These are phyloP conservation scores for Drosophila rhopaloa DNA, from an alignment of 1,140 invertebrate genomes.

Conservation along the genomic window DNA sequence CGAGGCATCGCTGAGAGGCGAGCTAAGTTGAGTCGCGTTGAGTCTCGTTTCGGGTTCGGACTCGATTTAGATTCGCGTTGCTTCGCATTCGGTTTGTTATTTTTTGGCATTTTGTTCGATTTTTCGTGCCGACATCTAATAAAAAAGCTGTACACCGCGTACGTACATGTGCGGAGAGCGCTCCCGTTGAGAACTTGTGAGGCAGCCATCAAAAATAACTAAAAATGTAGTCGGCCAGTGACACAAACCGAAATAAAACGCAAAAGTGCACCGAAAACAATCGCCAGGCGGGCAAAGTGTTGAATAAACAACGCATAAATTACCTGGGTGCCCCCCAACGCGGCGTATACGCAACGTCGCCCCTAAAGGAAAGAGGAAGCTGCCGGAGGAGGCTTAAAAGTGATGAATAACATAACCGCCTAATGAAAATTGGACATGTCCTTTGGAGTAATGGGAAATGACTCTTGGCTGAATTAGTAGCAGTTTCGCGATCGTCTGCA, in stretches of 20 bases:
- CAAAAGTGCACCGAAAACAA: constrained; percentile 56
- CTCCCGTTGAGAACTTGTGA: constrained; percentile 33
- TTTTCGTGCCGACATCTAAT: constrained; percentile 73
- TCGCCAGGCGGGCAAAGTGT: constrained; percentile 39
- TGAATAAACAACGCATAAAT: constrained; percentile 39
- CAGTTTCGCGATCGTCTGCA: constrained; percentile 59
- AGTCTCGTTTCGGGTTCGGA: constrained; percentile 67
- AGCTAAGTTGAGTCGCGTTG: constrained; percentile 44
- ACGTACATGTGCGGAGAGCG: constrained; percentile 38
- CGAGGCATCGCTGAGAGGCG: constrained; percentile 40
- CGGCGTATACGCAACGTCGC: constrained; percentile 61
- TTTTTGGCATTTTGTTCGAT: constrained; percentile 83
- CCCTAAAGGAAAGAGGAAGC: neutral
- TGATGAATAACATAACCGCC: constrained; percentile 45
- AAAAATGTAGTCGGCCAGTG: constrained; percentile 44
- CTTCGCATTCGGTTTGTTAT: constrained; percentile 70
- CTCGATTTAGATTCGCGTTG: constrained; percentile 49
- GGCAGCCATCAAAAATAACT: constrained; percentile 47
- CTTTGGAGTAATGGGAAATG: constrained; percentile 17
- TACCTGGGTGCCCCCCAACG: constrained; percentile 22
- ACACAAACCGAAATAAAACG: constrained; percentile 40
- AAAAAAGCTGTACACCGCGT: constrained; percentile 70
- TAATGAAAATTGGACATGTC: constrained; percentile 21
- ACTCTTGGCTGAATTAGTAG: constrained; percentile 6
- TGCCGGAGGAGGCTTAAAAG: constrained; percentile 2